Evolutionary conservation across 2,113 vertebrate species (phyloP).

Genomic region (Mustela lutreola): DNA sequence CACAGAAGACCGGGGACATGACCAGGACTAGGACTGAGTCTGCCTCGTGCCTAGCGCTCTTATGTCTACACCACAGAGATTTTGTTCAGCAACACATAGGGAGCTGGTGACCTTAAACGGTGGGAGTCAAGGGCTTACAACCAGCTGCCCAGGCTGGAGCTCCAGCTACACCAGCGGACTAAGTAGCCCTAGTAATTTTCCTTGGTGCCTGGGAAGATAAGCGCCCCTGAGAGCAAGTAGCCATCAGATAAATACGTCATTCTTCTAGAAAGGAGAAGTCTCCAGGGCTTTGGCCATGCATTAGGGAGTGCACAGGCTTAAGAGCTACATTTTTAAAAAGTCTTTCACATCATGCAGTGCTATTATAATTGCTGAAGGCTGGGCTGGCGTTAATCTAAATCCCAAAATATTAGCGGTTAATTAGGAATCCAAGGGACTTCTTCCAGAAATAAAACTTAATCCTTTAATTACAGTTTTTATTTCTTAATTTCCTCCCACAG

Average conservation of each 20-base stretch:
- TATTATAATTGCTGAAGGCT: slow-evolving; percentile 47
- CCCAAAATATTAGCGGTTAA: slow-evolving; percentile 72
- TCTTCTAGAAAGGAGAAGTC: slow-evolving; percentile 23
- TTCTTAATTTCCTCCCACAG: slow-evolving; percentile 73
- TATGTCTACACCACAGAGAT: not conserved
- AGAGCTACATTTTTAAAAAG: slow-evolving; percentile 6
- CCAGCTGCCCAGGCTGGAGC: not conserved
- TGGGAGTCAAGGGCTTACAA: not conserved
- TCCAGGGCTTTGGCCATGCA: not conserved
- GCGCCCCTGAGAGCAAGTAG: not conserved
- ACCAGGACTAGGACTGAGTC: not conserved
- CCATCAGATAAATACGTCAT: not conserved
- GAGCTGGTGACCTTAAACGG: not conserved
- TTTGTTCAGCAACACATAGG: not conserved
- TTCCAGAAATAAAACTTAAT: slow-evolving; percentile 78
- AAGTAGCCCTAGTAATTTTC: not conserved
- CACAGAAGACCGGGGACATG: not conserved
- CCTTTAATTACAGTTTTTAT: slow-evolving; percentile 75
- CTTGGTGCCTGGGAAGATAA: not conserved
- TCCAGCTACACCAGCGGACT: no score
- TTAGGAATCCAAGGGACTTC: slow-evolving; percentile 69
- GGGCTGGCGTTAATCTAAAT: slow-evolving; percentile 64
- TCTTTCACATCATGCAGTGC: not conserved
- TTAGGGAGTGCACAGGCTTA: not conserved
- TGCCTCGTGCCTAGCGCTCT: not conserved